Base-by-base conservation (phyloP, 1,140 invertebrate genomes). In the Drosophila lini region DNA sequence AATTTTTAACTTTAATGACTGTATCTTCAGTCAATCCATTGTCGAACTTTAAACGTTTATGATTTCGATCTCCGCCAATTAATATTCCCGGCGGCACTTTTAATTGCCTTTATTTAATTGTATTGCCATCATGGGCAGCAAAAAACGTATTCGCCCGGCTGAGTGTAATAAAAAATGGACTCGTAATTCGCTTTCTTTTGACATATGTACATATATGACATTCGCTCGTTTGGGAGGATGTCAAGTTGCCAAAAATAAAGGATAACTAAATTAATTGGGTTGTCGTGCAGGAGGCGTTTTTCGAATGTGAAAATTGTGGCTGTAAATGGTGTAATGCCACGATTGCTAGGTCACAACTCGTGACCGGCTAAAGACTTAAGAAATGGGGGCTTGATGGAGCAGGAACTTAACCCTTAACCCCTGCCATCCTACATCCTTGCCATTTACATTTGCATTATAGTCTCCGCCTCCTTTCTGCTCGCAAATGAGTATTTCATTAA, bases 401-500 rank as follows among this genome's bases (percentile, higher is more conserved):
- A 15, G 13, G 15, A 38, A 55, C 19, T 38, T 55, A 55, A 32
- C 28, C 47, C 47, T 50, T 50, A 16, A 55, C 32, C 34, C 34
- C 19, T 9, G 34, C 13, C 11, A n/a, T 41, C 9, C 34, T 11
- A 15, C 22, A 40, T 65, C 64, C 78, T 75, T 40, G 64, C 74
- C 80, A 82, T 82, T 82, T 70, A 70, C 80, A 82, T 82, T 82
- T 78, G 69, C 80, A 67, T 81, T 78, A 78, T 82, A 75, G 70
- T 81, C 69, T 63, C 59, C 41, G 50, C 62, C 50, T 28, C 8
- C 47, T 32, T 50, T 10, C 15, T 48, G 48, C 48, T 48, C 28
- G 74, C 63, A 82, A 82, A 81, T 82, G 80, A 82, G 80, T 75
- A 82, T 82, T 82, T 82, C 80, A 82, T 82, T 82, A 82, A 82